Evolutionary conservation across 2,113 vertebrate genomes (phyloP), one percentile per base, ranked within the genome.

Genomic region (Rhinopomastus cyanomelas): DNA sequence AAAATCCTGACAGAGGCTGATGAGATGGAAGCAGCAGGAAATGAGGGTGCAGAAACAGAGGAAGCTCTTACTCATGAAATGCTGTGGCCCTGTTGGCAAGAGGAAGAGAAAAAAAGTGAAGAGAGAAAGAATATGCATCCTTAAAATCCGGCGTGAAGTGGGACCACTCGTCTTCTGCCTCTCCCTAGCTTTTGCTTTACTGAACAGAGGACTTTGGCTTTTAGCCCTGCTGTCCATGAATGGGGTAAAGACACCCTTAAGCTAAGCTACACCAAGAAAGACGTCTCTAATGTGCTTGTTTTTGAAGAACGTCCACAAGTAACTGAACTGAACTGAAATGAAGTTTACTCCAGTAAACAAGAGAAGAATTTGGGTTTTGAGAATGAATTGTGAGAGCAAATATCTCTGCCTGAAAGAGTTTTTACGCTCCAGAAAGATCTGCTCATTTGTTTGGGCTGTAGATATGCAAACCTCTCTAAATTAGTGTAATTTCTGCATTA

Each of bases 361-460:
- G 73, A 61, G 21, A 84, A 81, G 39, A 87, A 79, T 61, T 87
- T 68, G n/a, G 48, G 13, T 72, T 89, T 76, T 86, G 53, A 59
- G 71, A 88, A 61, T 61, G 39, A 53, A 51, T 75, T 76, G 51
- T 69, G 39, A 76, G 66, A 92, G 42, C 74, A 95, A 90, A 74
- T 81, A 88, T 66, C 91, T 92, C 81, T 90, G 25, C 57, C 61
- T 44, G 36, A 60, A 36, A 30, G 78, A 19, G 49, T 65, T 91
- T 86, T 88, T 86, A 46, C 66, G 65, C 94, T 93, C 74, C 87
- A 92, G 74, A 87, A 93, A 93, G 88, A 92, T 55, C 59, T 81
- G 30, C 22, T 86, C 52, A 81, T 71, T 93, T 84, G 34, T 78
- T 26, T 88, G 57, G 81, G 13, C 77, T 68, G 44, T 39, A 76